Evolutionary conservation across 2,888 invertebrate species (phyloP), one percentile per base, ranked within the genome.

Genomic region (Cylindroiulus punctatus): DNA sequence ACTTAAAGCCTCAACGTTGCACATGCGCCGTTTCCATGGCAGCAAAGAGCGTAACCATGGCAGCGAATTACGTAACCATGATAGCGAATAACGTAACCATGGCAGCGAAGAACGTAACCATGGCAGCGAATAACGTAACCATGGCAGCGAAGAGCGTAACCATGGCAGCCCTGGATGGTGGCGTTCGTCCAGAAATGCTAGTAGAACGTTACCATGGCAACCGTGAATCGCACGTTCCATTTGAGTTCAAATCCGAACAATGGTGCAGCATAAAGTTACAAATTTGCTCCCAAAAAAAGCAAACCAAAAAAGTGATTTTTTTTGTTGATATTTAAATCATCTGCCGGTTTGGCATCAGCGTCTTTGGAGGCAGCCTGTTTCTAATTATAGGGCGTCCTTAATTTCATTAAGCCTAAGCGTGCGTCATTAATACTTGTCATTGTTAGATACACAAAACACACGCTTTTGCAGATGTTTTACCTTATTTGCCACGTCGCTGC

Each of bases 311-410:
- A 14, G 19, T 52, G 4, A 10, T 47, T 52, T 52, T 52, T 52
- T 52, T 52, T 52, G 52, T 52, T 52, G n/a, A 52, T 52, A 52
- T 52, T 52, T 52, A 52, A 52, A 52, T 52, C 52, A 52, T 52
- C 52, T 52, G 52, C 52, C 52, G 19, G 7, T 19, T 52, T 19
- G 3, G 52, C 12, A 4, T 2, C 10, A 4, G 19, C 4, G 19
- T n/a, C 5, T 52, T 7, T n/a, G n/a, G 0, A n/a, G 52, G 52
- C 52, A 52, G 52, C 7, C 52, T 52, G 52, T 52, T 52, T 52
- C 52, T 52, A 52, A 52, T 52, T 52, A 52, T 52, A 52, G 52
- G n/a, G 19, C 52, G 52, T 52, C 52, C 52, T 52, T 52, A 52
- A 52, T 52, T 52, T 52, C 52, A 52, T 52, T 52, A 52, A n/a